Base-by-base conservation (phyloP, 2,888 invertebrate species). In the Pheosia tremula region DNA sequence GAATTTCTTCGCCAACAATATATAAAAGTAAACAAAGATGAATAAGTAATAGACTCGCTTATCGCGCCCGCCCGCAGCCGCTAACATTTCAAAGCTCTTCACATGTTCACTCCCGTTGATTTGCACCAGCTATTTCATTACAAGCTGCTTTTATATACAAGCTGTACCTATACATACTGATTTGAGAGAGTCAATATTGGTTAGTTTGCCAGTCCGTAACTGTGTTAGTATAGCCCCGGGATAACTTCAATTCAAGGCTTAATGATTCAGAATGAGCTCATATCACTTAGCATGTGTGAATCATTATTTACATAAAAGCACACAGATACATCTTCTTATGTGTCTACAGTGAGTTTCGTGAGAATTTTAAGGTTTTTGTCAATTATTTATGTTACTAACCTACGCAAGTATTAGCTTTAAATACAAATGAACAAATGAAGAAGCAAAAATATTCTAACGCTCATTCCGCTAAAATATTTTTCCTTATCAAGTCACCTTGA, bases 81-180 rank as follows among this genome's bases (percentile, higher is more conserved):
- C 72, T 74, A 74, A 72, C 76, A 75, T 75, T 81, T 76, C 83
- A 86, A 88, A 84, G 80, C 83, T 82, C 81, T 79, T 83, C 82
- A 81, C 82, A 82, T 85, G 88, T 89, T 88, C 84, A 86, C 88
- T 86, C 83, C 81, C 81, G 85, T 84, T 82, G 82, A 82, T 85
- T 85, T 80, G 77, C 79, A 80, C 75, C 79, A 75, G 76, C 76
- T 79, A 77, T 73, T 84, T 84, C 83, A 81, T 79, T 79, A 81
- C 78, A 78, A 84, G 77, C 72, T 24, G 73, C 76, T 79, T 75
- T 24, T 24, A 24, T 24, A 24, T 24, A 24, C 72, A 72, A 74
- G 77, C 71, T 77, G 68, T 75, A 64, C 73, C 74, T 56, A 53
- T 61, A 71, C 60, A n/a, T 60, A 69, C 60, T 39, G 63, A 57